phyloP scores from a whole-genome alignment of 1,140 invertebrate species.

The Listronotus oregonensis region DNA sequence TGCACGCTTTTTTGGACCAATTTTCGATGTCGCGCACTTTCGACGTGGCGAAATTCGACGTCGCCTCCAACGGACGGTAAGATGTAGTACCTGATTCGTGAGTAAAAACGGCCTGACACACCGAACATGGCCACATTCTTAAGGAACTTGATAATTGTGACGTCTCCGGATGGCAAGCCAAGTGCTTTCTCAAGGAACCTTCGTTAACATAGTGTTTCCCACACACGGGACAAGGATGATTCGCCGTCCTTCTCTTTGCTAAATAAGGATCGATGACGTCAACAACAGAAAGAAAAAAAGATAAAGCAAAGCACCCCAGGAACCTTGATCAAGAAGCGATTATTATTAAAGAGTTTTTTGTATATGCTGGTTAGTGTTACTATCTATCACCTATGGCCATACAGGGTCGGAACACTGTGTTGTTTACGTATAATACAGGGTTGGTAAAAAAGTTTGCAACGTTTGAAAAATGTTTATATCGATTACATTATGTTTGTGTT shows the following conservation, averaged over 20 bases:
- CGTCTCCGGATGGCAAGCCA: constrained; percentile 90
- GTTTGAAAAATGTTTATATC: too few relatives aligned
- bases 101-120: constrained; percentile 92
- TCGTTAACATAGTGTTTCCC: constrained; percentile 95
- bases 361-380: background rate
- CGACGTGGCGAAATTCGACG: background rate
- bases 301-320: constrained; percentile 58
- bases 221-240: constrained; percentile 92
- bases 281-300: constrained; percentile 57
- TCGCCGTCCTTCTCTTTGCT: constrained; percentile 89
- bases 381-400: too few relatives aligned
- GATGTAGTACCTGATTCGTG: constrained; percentile 80
- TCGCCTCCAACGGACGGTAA: background rate
- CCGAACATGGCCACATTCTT: constrained; percentile 92
- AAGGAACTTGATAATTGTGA: constrained; percentile 83
- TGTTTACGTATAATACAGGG: background rate
- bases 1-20: too few relatives aligned
- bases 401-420: background rate
- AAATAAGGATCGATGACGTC: constrained; percentile 72
- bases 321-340: constrained; percentile 40
- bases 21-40: background rate
- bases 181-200: constrained; percentile 87
- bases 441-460: background rate
- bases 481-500: too few relatives aligned
- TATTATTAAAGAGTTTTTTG: constrained; percentile 7